Evolutionary conservation across 1,140 invertebrate species (phyloP).

Genomic region (Anadara kagoshimensis): DNA sequence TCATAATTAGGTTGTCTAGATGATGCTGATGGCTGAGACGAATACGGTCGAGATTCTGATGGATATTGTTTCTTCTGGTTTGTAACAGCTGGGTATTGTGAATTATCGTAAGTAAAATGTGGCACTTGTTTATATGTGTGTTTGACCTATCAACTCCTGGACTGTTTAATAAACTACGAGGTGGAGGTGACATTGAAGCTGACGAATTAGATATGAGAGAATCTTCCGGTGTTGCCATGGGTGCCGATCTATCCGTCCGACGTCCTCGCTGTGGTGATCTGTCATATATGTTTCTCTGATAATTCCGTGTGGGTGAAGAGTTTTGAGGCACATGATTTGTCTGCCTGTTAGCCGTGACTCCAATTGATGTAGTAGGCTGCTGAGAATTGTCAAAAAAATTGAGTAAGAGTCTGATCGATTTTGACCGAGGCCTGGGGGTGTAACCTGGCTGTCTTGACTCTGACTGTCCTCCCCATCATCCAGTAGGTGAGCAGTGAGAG

Average conservation of each 20-base stretch:
- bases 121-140: too few relatives aligned
- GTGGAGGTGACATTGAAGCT: conserved; percentile 20
- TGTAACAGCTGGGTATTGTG: too few relatives aligned
- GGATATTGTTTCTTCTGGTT: too few relatives aligned
- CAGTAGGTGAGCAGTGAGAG: conserved; percentile 38
- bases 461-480: conserved; percentile 58
- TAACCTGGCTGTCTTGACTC: conserved; percentile 90
- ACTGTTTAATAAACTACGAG: conserved; percentile 49
- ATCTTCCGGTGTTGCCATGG: conserved; percentile 60
- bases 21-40: too few relatives aligned
- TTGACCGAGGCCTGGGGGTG: conserved; percentile 74
- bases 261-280: conserved; percentile 27
- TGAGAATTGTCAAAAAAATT: conserved; percentile 84
- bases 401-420: conserved; percentile 88
- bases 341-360: conserved; percentile 38
- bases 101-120: too few relatives aligned
- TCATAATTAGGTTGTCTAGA: too few relatives aligned
- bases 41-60: too few relatives aligned
- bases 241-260: conserved; percentile 37
- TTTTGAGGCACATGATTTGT: conserved; percentile 35
- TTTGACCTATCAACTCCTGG: conserved; percentile 45
- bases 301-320: conserved; percentile 10
- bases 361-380: conserved; percentile 47
- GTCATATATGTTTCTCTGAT: conserved; percentile 27
- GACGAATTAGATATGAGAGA: conserved; percentile 42